Percentiles rank a stretch among this genome's conserved stretches.
phyloP scores from a whole-genome alignment of 2,888 invertebrate genomes.

The Rhagonycha fulva region DNA sequence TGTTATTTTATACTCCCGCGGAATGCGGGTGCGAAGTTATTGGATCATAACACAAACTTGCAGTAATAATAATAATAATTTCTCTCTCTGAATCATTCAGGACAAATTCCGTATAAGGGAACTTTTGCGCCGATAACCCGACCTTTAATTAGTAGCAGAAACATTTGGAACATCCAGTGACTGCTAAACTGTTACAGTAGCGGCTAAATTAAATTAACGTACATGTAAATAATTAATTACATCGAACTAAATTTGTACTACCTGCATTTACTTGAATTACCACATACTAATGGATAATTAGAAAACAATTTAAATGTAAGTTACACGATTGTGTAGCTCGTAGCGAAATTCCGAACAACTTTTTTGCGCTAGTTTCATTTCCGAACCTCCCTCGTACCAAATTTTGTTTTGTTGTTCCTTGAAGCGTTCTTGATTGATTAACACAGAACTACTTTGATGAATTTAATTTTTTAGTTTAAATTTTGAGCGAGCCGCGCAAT shows the following conservation, averaged over 20 bases:
- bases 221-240: background rate
- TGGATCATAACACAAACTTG: no score
- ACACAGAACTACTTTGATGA: constrained; percentile 3
- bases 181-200: background rate
- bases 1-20: constrained; percentile 6
- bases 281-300: background rate
- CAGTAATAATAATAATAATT: no score
- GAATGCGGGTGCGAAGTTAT: constrained; percentile 46
- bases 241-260: background rate
- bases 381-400: constrained; percentile 19
- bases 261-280: background rate
- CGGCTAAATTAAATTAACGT: background rate
- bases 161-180: background rate
- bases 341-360: background rate
- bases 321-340: background rate
- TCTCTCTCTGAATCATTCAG: background rate
- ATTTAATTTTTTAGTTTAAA: background rate
- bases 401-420: constrained; percentile 16
- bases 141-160: background rate
- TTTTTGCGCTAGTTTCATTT: constrained; percentile 3
- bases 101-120: no score
- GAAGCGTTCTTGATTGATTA: constrained; percentile 21
- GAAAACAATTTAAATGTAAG: constrained; percentile 1
- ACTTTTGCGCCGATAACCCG: background rate
- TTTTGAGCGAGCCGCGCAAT: background rate